phyloP scores from a whole-genome alignment of 1,140 invertebrate genomes.

The Homarus americanus region DNA sequence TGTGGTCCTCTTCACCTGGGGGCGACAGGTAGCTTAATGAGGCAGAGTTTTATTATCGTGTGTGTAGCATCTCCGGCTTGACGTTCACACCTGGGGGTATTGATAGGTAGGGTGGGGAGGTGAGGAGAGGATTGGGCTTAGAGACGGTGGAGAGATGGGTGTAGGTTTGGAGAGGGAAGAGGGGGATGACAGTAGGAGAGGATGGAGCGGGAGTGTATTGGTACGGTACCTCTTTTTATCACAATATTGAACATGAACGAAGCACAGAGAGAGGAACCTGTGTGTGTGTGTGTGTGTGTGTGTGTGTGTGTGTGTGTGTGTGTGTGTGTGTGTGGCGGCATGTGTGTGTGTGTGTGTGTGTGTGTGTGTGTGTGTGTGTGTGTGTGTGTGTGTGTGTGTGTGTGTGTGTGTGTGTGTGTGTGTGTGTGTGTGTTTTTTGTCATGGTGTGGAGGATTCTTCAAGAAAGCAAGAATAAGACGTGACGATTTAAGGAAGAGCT shows the following conservation, averaged over 20 bases:
- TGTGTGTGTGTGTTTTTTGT: too few relatives aligned
- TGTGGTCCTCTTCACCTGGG: too few relatives aligned
- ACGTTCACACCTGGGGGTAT: too few relatives aligned
- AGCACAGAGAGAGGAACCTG: neutral
- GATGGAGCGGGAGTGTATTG: neutral
- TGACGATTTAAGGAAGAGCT: neutral
- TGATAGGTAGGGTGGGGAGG: too few relatives aligned
- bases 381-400: constrained; percentile 18
- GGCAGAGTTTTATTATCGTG: too few relatives aligned
- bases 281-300: constrained; percentile 18
- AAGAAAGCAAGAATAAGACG: neutral
- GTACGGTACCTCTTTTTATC: neutral
- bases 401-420: constrained; percentile 18
- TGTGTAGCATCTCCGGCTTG: too few relatives aligned
- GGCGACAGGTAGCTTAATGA: too few relatives aligned
- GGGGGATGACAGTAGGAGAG: neutral
- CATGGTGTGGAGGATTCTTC: neutral
- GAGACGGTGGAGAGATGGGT: neutral
- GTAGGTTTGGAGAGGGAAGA: neutral
- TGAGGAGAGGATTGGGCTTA: neutral
- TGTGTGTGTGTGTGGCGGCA: too few relatives aligned
- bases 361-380: constrained; percentile 18
- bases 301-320: constrained; percentile 4
- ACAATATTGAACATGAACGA: neutral
- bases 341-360: constrained; percentile 6